Percentiles rank a stretch among this genome's conserved stretches.
These are phyloP conservation scores for Phylloscopus trochiloides DNA, from an alignment of 2,113 vertebrate genomes.

Conservation along the genomic window DNA sequence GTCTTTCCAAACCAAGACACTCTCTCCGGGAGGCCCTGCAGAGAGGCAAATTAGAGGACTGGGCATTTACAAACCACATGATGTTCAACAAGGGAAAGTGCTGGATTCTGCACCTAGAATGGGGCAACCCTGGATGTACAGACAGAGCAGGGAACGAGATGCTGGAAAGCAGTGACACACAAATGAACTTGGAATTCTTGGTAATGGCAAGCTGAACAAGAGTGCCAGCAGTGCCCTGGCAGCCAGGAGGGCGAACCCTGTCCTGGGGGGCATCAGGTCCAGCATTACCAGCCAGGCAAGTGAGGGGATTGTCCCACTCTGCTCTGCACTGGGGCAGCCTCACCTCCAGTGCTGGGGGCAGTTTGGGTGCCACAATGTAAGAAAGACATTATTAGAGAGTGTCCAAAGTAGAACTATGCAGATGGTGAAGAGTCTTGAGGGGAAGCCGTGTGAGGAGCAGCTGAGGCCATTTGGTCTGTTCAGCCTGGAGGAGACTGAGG, in stretches of 20 bases:
- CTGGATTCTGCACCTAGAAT: neutral
- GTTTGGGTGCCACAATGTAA: accelerated
- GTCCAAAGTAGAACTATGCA: neutral
- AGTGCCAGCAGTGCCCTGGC: neutral
- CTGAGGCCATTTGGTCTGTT: neutral
- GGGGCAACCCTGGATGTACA: accelerated
- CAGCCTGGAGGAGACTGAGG: neutral
- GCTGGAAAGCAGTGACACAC: neutral
- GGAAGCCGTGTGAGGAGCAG: accelerated
- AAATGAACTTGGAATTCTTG: neutral
- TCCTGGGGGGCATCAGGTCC: neutral
- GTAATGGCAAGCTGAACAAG: accelerated
- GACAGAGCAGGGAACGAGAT: neutral
- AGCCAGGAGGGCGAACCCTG: neutral
- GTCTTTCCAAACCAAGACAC: too few species aligned
- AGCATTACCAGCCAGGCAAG: accelerated
- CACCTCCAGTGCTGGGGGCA: accelerated
- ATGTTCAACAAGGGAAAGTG: neutral
- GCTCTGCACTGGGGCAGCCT: neutral
- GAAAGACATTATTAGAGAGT: neutral
- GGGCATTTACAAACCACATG: neutral
- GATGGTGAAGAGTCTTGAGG: neutral
- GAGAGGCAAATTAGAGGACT: neutral
- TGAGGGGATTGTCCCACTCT: neutral
- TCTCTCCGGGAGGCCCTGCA: neutral